These are phyloP conservation scores for Spialia ferax DNA, from an alignment of 2,888 invertebrate species.

Conservation along the genomic window DNA sequence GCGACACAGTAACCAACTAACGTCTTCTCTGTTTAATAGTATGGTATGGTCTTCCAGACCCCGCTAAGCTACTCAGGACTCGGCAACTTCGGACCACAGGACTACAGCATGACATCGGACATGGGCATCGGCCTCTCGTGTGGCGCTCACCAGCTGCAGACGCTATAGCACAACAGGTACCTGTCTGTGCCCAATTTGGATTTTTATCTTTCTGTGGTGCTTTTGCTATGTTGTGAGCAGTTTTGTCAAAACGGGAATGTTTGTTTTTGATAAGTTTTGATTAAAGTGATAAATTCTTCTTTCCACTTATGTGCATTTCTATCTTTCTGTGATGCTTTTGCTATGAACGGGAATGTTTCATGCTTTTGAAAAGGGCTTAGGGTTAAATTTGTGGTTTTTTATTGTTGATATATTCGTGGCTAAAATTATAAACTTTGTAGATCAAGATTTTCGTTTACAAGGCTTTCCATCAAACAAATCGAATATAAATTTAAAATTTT, in stretches of 20 bases:
- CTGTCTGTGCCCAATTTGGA: slow-evolving; percentile 80
- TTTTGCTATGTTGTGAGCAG: slow-evolving; percentile 84
- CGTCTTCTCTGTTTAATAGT: slow-evolving; percentile 38
- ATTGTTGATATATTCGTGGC: too few species aligned
- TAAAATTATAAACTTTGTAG: too few species aligned
- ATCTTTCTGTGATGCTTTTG: slow-evolving; percentile 42
- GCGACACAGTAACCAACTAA: slow-evolving; percentile 17
- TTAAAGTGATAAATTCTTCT: too few species aligned
- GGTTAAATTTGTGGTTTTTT: too few species aligned
- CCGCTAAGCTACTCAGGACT: slow-evolving; percentile 88
- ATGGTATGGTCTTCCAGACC: slow-evolving; percentile 66
- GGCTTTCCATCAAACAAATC: too few species aligned
- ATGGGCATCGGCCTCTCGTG: slow-evolving; percentile 90
- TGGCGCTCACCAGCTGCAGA: slow-evolving; percentile 90
- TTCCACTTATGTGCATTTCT: too few species aligned
- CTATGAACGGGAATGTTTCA: not conserved
- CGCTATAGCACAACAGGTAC: slow-evolving; percentile 90
- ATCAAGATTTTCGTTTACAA: too few species aligned
- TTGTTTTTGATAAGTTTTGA: not conserved
- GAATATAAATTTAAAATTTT: too few species aligned
- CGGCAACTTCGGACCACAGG: slow-evolving; percentile 91
- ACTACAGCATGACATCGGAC: slow-evolving; percentile 92
- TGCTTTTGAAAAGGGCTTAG: too few species aligned
- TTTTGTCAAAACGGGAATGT: slow-evolving; percentile 49
- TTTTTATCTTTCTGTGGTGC: slow-evolving; percentile 50